Evolutionary conservation across 2,888 invertebrate species (phyloP).

Genomic region (Nomada flava): DNA sequence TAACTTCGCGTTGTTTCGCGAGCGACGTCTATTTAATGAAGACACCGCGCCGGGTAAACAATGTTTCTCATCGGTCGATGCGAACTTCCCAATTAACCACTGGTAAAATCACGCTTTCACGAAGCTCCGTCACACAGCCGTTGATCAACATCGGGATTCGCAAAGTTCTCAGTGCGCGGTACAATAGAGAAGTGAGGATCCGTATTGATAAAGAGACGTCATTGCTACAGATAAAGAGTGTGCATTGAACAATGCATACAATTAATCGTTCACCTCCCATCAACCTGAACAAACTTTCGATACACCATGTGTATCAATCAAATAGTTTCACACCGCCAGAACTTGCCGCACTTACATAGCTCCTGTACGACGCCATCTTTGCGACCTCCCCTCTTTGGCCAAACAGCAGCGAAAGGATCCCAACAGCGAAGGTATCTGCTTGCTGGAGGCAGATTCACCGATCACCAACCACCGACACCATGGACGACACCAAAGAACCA

Average conservation of each 20-base stretch:
- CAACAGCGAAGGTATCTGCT: slow-evolving; percentile 20
- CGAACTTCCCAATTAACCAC: slow-evolving; percentile 30
- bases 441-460: slow-evolving; percentile 44
- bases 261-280: too few relatives aligned
- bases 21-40: slow-evolving; percentile 34
- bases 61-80: slow-evolving; percentile 5
- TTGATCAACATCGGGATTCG: background rate
- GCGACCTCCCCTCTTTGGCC: slow-evolving; percentile 6
- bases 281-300: background rate
- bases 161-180: too few relatives aligned
- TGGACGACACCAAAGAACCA: slow-evolving; percentile 32
- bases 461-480: slow-evolving; percentile 63
- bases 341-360: slow-evolving; percentile 79
- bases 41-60: slow-evolving; percentile 44
- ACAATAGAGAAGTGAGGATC: too few relatives aligned
- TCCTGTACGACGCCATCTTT: slow-evolving; percentile 80
- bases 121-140: background rate
- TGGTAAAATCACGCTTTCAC: slow-evolving; percentile 4
- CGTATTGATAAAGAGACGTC: too few relatives aligned
- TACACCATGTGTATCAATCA: background rate
- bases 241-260: too few relatives aligned
- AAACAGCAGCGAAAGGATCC: slow-evolving; percentile 32
- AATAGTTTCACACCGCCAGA: background rate
- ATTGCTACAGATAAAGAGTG: too few relatives aligned
- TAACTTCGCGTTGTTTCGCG: slow-evolving; percentile 42